Conservation (phyloP, 2,113 vertebrate species). For the Empidonax alnorum region DNA sequence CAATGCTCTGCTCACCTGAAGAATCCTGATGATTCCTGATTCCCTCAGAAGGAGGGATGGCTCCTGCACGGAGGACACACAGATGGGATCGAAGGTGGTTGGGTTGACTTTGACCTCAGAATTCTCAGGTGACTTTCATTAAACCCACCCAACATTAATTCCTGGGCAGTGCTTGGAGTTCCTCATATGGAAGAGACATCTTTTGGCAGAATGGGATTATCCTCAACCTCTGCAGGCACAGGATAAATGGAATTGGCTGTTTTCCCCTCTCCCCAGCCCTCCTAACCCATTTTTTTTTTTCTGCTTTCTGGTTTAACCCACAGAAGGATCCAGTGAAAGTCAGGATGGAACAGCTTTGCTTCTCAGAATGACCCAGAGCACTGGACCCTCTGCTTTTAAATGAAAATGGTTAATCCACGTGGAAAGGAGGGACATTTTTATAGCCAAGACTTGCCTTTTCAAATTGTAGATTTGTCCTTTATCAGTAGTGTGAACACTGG, state of each 20-base stretch:
- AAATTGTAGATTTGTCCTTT: not conserved
- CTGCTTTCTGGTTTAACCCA: not conserved
- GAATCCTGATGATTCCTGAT: too few relatives aligned
- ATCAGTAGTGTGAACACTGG: not conserved
- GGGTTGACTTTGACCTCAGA: not conserved
- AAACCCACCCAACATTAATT: not conserved
- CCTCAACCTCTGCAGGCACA: not conserved
- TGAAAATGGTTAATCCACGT: not conserved
- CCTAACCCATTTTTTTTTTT: not conserved
- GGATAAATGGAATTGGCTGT: not conserved
- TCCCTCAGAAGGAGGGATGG: not conserved
- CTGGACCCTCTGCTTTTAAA: not conserved
- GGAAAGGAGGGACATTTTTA: not conserved
- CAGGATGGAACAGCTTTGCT: not conserved
- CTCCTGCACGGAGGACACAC: not conserved
- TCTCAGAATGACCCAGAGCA: not conserved
- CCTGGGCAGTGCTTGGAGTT: not conserved
- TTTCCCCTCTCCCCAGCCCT: not conserved
- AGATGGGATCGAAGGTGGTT: not conserved
- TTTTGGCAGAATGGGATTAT: not conserved
- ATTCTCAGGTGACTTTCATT: not conserved
- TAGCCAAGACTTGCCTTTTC: not conserved
- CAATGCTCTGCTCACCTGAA: not conserved
- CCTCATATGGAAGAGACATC: not conserved
- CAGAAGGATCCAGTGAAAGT: not conserved